These are phyloP conservation scores for Eulemur macaco DNA, from an alignment of 2,113 vertebrate genomes.

Conservation along the genomic window DNA sequence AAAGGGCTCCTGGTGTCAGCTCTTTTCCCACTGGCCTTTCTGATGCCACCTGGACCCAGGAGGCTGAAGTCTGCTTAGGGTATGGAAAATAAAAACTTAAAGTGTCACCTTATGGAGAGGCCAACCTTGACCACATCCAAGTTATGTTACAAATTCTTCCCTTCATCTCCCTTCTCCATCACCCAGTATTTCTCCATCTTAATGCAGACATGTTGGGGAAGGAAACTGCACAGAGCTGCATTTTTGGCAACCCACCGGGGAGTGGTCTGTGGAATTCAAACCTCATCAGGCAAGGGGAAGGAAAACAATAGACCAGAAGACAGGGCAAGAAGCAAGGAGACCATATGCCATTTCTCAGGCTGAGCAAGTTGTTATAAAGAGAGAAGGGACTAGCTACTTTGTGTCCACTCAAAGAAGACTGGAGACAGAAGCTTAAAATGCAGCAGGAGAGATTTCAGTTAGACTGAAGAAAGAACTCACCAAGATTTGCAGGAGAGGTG, in stretches of 20 bases:
- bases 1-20: neutral
- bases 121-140: neutral
- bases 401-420: neutral
- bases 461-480: neutral
- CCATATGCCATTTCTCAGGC: neutral
- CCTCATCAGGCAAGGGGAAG: neutral
- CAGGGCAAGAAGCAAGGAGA: neutral
- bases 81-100: neutral
- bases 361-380: neutral
- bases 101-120: neutral
- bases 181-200: neutral
- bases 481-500: neutral
- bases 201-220: neutral
- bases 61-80: neutral
- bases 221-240: neutral
- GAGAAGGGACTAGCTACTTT: neutral
- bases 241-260: neutral
- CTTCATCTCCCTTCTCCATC: neutral
- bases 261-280: neutral
- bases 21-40: neutral
- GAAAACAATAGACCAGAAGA: neutral
- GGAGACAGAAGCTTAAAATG: conserved; percentile 1
- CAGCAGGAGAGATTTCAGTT: neutral
- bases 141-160: neutral
- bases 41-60: neutral